These are phyloP conservation scores for Xiphydria camelus DNA, from an alignment of 2,888 invertebrate species.

Conservation along the genomic window DNA sequence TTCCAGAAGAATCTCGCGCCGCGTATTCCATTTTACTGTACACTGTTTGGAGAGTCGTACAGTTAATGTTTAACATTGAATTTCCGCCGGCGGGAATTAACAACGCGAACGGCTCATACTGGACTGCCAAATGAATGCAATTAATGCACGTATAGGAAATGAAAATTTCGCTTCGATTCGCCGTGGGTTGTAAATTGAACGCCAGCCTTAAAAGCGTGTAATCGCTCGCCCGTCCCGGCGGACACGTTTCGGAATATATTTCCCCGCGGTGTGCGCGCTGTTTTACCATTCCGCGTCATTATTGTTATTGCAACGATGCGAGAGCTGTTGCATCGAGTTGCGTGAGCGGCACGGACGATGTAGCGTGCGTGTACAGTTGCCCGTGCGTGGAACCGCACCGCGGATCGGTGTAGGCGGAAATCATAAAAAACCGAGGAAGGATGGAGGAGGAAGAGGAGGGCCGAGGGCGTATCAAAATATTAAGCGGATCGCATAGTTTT, in stretches of 20 bases:
- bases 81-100: too few relatives aligned
- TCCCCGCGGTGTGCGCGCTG: slow-evolving; percentile 12
- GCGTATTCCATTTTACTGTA: too few relatives aligned
- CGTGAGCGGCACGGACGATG: slow-evolving; percentile 18
- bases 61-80: too few relatives aligned
- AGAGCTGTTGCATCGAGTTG: slow-evolving; percentile 12
- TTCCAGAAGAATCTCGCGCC: too few relatives aligned
- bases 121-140: too few relatives aligned
- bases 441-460: slow-evolving; percentile 5
- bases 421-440: slow-evolving; percentile 10
- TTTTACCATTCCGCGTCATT: slow-evolving; percentile 17
- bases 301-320: slow-evolving; percentile 15
- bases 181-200: slow-evolving; percentile 18
- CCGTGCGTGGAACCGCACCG: slow-evolving; percentile 20
- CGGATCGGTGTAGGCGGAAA: slow-evolving; percentile 9
- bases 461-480: too few relatives aligned
- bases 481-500: too few relatives aligned
- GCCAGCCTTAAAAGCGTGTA: slow-evolving; percentile 19
- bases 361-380: slow-evolving; percentile 12
- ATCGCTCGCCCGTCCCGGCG: slow-evolving; percentile 14
- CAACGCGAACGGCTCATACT: too few relatives aligned
- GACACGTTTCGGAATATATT: slow-evolving; percentile 22
- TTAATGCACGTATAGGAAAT: too few relatives aligned
- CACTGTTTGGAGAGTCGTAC: too few relatives aligned
- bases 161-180: too few relatives aligned